phyloP scores from a whole-genome alignment of 2,888 invertebrate species.

The Automeris io region DNA sequence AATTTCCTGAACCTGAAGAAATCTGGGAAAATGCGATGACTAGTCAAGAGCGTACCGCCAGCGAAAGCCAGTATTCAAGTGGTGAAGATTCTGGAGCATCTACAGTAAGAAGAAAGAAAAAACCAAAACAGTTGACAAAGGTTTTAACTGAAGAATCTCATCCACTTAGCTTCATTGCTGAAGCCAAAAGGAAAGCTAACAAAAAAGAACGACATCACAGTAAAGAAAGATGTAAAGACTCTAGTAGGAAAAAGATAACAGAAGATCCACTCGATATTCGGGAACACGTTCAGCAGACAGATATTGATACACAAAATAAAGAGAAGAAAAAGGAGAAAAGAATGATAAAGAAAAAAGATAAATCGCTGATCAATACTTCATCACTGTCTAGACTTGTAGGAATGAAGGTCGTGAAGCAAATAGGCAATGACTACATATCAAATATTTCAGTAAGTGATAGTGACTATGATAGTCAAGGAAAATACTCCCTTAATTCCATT shows the following conservation, averaged over 20 bases:
- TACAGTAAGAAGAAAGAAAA: constrained; percentile 31
- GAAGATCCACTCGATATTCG: constrained; percentile 14
- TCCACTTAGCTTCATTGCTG: constrained; percentile 44
- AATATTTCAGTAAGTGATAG: constrained; percentile 30
- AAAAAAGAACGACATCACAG: constrained; percentile 50
- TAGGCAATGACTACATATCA: constrained; percentile 11
- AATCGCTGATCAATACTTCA: constrained; percentile 15
- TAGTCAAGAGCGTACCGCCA: neutral
- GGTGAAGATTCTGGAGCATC: constrained; percentile 21
- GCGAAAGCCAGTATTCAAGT: constrained; percentile 18
- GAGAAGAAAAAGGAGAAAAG: constrained; percentile 22
- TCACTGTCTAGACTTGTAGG: constrained; percentile 46
- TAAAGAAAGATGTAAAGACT: constrained; percentile 48
- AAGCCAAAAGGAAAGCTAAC: constrained; percentile 33
- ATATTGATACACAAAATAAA: constrained; percentile 21
- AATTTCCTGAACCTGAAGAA: constrained; percentile 48
- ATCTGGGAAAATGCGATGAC: constrained; percentile 37
- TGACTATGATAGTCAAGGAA: constrained; percentile 49
- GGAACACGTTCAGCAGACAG: constrained; percentile 16
- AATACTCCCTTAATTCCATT: constrained; percentile 33
- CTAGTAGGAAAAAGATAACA: constrained; percentile 25
- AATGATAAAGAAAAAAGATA: constrained; percentile 26
- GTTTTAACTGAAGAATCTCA: constrained; percentile 43
- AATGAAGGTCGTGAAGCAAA: constrained; percentile 38
- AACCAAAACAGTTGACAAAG: constrained; percentile 21